Evolutionary conservation across 1,140 invertebrate species (phyloP).

Genomic region (Trypoxylus dichotomus): DNA sequence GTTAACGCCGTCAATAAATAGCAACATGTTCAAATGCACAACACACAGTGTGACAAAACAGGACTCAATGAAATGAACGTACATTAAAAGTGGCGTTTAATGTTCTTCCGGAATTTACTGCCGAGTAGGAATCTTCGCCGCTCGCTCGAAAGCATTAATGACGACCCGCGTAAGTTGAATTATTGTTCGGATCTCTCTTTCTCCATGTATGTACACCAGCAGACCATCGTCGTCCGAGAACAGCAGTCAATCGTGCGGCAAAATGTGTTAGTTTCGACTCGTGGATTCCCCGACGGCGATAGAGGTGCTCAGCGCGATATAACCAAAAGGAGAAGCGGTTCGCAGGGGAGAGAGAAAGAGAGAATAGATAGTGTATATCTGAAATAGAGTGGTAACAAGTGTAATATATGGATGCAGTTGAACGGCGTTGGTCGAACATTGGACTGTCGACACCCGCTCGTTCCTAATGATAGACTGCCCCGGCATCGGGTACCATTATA

Average conservation of each 20-base stretch:
- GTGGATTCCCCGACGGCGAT: not conserved
- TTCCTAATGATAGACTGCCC: conserved; percentile 21
- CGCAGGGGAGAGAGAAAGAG: not conserved
- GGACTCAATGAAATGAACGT: conserved; percentile 18
- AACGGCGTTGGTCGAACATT: conserved; percentile 4
- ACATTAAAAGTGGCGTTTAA: conserved; percentile 25
- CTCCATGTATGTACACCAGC: not conserved
- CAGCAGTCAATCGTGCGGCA: not conserved
- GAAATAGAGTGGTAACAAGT: conserved; percentile 25
- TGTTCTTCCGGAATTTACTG: conserved; percentile 15
- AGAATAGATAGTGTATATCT: not conserved
- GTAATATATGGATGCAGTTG: conserved; percentile 21
- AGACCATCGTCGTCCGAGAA: not conserved
- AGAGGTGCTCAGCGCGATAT: not conserved
- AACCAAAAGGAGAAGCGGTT: not conserved
- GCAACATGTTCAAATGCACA: not conserved
- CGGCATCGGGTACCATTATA: not conserved
- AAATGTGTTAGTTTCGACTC: not conserved
- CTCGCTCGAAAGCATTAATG: conserved; percentile 8
- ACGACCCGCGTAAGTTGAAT: conserved; percentile 11
- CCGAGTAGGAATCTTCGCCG: conserved; percentile 7
- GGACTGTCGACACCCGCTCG: conserved; percentile 13
- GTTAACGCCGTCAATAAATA: conserved; percentile 10
- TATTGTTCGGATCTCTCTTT: not conserved
- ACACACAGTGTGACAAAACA: conserved; percentile 18